These are phyloP conservation scores for Vireo altiloquus DNA, from an alignment of 2,113 vertebrate species.

Conservation along the genomic window DNA sequence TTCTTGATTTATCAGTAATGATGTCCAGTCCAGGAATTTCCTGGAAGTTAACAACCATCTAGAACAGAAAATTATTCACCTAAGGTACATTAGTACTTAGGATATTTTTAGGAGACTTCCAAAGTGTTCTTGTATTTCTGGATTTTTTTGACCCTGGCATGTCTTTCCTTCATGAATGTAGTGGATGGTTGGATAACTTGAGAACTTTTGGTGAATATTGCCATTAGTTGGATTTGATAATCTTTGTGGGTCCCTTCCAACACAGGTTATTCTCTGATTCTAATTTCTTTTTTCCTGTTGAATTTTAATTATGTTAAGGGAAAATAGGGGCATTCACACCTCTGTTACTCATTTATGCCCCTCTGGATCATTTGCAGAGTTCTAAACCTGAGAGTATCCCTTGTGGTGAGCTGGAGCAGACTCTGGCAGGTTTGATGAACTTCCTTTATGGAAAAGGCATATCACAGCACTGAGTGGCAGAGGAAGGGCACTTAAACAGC, in stretches of 20 bases:
- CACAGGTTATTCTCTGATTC: neutral
- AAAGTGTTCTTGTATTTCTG: neutral
- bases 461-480: neutral
- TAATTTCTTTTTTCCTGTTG: neutral
- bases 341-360: neutral
- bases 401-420: neutral
- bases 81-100: neutral
- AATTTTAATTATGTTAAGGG: neutral
- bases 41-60: neutral
- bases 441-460: neutral
- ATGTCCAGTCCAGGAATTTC: neutral
- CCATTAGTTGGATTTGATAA: neutral
- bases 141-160: neutral
- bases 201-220: neutral
- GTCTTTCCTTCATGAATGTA: neutral
- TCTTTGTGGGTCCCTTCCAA: neutral
- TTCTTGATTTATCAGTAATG: neutral
- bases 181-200: neutral
- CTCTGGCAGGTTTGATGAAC: neutral
- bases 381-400: neutral
- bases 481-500: slow-evolving; percentile 32
- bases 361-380: neutral
- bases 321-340: neutral
- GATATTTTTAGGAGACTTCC: neutral
- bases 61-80: neutral